Base-by-base conservation (phyloP, 2,888 invertebrate species). In the Latrodectus hesperus region DNA sequence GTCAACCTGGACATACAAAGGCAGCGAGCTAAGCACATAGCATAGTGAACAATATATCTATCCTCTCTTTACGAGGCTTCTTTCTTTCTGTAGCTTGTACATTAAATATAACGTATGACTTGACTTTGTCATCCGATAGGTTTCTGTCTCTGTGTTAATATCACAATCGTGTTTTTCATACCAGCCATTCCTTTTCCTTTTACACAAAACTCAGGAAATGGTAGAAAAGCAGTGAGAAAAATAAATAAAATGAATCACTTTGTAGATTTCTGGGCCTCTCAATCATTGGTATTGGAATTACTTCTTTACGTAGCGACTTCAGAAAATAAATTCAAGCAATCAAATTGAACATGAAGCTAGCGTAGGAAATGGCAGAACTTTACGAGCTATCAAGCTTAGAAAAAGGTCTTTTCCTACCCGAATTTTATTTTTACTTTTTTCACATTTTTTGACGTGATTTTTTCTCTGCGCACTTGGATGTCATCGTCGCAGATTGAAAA, bases 321-420 rank as follows among this genome's bases (percentile, higher is more conserved):
- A 68, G 79, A 85, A 85, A 85, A 79, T 79, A 85, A 85, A 79
- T 85, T 78, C 79, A 85, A 53, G 85, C 85, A 85, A 84, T 84
- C 84, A 85, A 85, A 85, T 85, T 85, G 85, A 75, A 85, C 85
- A 85, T 68, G 79, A 53, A 85, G 67, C 60, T 68, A 79, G 79
- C 75, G 85, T 67, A 79, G 79, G 77, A 84, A 84, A 77, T 77
- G 77, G 77, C 77, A 77, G 77, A 78, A 79, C 85, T 85, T 85
- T 79, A 85, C 85, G 85, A 85, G 85, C 85, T 85, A 85, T 85
- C 85, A 85, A 79, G 74, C 79, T 38, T 55, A 52, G 70, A 52
- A 80, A 85, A 68, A 49, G n/a, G 11, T 51, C 49, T 80, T 80
- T 60, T 3, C 60, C 60, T 64, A 49, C 6, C 38, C 38, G 5